Conservation (phyloP, 2,113 vertebrate genomes). For the Gymnorhina tibicen region DNA sequence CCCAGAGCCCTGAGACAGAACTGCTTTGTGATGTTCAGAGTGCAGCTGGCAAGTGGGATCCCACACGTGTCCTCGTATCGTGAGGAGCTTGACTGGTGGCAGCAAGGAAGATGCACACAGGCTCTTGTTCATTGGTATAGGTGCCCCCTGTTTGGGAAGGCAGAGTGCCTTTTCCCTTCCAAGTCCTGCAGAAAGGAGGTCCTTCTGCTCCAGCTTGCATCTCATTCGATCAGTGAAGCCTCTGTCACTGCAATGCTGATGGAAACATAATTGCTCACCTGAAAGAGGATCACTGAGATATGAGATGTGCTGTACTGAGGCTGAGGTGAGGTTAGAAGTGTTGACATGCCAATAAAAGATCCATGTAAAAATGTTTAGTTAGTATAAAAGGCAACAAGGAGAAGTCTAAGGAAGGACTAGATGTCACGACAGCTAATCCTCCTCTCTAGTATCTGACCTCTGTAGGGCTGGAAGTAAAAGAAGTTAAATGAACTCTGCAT, state of each 20-base stretch:
- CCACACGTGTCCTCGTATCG: fast-evolving
- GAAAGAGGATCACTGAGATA: background rate
- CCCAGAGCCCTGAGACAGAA: background rate
- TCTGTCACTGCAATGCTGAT: background rate
- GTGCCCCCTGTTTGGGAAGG: background rate
- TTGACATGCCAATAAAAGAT: conserved; percentile 7
- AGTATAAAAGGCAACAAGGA: background rate
- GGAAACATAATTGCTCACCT: background rate
- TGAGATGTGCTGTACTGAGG: background rate
- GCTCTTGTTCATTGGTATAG: background rate
- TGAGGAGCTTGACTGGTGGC: background rate
- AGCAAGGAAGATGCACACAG: background rate
- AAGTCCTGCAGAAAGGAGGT: background rate
- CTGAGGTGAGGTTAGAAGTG: background rate
- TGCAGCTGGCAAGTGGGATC: background rate
- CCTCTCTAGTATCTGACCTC: conserved; percentile 35
- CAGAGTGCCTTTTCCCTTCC: background rate
- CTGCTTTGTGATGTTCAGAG: background rate
- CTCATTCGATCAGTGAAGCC: background rate
- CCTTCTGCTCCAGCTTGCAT: background rate
- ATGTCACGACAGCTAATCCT: background rate
- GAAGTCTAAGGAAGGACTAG: conserved; percentile 7
- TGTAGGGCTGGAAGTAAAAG: background rate
- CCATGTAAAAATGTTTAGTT: conserved; percentile 7
- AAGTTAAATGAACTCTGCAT: conserved; percentile 35